A percentile compares a stretch with the other conserved stretches of the same genome.
These are phyloP conservation scores for Pyralis farinalis DNA, from an alignment of 2,888 invertebrate species.

Conservation along the genomic window DNA sequence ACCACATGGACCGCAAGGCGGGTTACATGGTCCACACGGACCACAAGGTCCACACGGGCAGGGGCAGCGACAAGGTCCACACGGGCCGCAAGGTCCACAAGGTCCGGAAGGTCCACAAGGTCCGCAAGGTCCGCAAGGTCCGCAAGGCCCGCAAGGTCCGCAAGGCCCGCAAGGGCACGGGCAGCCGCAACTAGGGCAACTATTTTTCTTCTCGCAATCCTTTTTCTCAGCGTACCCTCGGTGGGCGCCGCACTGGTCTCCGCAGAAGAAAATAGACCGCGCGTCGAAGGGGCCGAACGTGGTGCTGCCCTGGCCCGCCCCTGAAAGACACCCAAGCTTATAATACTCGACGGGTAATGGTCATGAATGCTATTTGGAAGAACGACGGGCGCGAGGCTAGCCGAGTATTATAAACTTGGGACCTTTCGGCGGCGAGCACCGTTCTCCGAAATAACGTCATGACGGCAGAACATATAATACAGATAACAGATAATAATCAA, in stretches of 20 bases:
- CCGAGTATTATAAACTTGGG: slow-evolving; percentile 69
- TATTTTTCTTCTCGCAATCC: slow-evolving; percentile 26
- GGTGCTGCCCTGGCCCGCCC: slow-evolving; percentile 20
- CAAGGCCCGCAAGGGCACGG: slow-evolving; percentile 36
- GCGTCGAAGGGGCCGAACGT: too few species aligned
- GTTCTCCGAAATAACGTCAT: slow-evolving; percentile 67
- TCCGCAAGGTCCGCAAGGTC: slow-evolving; percentile 35
- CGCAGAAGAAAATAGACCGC: slow-evolving; percentile 28
- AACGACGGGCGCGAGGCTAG: slow-evolving; percentile 42
- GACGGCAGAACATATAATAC: neutral
- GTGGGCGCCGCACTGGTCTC: slow-evolving; percentile 36
- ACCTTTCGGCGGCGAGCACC: slow-evolving; percentile 55
- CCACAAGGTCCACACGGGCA: slow-evolving; percentile 38
- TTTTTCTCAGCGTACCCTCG: slow-evolving; percentile 45
- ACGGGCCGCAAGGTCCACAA: slow-evolving; percentile 36
- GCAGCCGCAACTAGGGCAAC: slow-evolving; percentile 28
- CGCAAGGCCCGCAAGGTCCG: slow-evolving; percentile 33
- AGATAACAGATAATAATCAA: too few species aligned
- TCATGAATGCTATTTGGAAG: slow-evolving; percentile 60
- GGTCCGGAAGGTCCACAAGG: slow-evolving; percentile 29
- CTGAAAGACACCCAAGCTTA: slow-evolving; percentile 69
- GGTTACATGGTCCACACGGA: slow-evolving; percentile 28
- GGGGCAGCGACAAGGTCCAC: slow-evolving; percentile 29
- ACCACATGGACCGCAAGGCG: slow-evolving; percentile 29
- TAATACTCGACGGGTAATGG: slow-evolving; percentile 57